Base-by-base conservation (phyloP, 2,888 invertebrate genomes). In the Iselma pallidipennis region DNA sequence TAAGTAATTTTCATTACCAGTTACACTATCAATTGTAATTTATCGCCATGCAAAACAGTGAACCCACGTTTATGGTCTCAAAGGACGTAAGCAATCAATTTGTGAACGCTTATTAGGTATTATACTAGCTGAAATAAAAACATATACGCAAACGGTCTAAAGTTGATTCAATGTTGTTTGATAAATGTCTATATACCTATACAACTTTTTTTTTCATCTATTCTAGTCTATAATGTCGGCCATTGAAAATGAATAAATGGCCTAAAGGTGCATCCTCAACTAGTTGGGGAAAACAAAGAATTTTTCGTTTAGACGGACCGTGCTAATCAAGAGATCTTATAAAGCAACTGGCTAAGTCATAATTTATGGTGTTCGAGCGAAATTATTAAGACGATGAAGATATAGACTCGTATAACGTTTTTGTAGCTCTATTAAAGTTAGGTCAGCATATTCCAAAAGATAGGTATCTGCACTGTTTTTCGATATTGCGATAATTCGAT, bases 31-130 rank as follows among this genome's bases (percentile, higher is more conserved):
- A 71, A 70, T 72, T 72, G 71, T 68, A 59, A 71, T 70, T 56
- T 72, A 74, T 73, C 74, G 65, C 66, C 68, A 70, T 72, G 73
- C 71, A 73, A 74, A 75, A 71, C 73, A 71, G 66, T 69, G 70
- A 70, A 68, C 66, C 66, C 66, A 67, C 70, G 66, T 71, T 70
- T 67, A 66, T 63, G 68, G 69, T 65, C 71, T 71, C 73, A 66
- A 69, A 69, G 71, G 72, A 73, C 70, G 69, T 67, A 69, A 63
- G 63, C 69, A 71, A 71, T 73, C 72, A 73, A 72, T 72, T 73
- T 70, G 69, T 71, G 66, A 66, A 68, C 58, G 61, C 50, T 57
- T 4, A 37, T n/a, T n/a, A n/a, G n/a, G n/a, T n/a, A n/a, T 37
- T 63, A 49, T 72, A 71, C 70, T 72, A 70, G 56, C 71, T 42